Base-by-base conservation (phyloP, 2,113 vertebrate genomes). In the Peromyscus maniculatus region DNA sequence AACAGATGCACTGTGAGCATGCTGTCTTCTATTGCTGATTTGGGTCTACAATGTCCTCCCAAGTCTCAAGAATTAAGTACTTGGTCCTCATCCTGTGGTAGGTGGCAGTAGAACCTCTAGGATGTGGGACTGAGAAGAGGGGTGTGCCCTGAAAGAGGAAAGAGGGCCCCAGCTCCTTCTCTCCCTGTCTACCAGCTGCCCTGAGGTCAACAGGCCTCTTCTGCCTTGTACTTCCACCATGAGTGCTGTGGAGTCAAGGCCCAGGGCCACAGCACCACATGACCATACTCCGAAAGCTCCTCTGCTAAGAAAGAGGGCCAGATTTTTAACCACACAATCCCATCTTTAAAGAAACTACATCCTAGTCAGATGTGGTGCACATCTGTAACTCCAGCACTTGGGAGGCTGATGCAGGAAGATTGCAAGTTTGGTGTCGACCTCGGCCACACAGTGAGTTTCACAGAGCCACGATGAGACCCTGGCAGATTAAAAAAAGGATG, bases 1-100 rank as follows among this genome's bases (percentile, higher is more conserved):
- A 43, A 83, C 0, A 36, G 13, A 0, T 1, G 7, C 3, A 1
- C 1, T 28, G 46, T 82, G 7, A 9, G 0, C 11, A 0, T 0
- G 4, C 55, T 4, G 13, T 19, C 33, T 77, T 59, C 52, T 9
- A 69, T 3, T 21, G 6, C 21, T 24, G 3, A 5, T 77, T 9
- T 69, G 10, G 43, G 11, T 22, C 16, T 55, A 26, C 8, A 19
- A 5, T 31, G 17, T 46, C 13, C 69, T 33, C 39, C 22, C 16
- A 36, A 74, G 55, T 79, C n/a, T 52, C 33, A 64, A 21, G 71
- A 21, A 17, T 59, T 59, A 21, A 66, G 67, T 17, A 16, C 16
- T 52, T 55, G 43, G 43, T 52, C 59, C 57, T 46, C 17, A 19
- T 8, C 59, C 39, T 62, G 39, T 64, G 39, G 2, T 39, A 33